Base-by-base conservation (phyloP, 1,140 invertebrate species). In the Drosophila setifemur region DNA sequence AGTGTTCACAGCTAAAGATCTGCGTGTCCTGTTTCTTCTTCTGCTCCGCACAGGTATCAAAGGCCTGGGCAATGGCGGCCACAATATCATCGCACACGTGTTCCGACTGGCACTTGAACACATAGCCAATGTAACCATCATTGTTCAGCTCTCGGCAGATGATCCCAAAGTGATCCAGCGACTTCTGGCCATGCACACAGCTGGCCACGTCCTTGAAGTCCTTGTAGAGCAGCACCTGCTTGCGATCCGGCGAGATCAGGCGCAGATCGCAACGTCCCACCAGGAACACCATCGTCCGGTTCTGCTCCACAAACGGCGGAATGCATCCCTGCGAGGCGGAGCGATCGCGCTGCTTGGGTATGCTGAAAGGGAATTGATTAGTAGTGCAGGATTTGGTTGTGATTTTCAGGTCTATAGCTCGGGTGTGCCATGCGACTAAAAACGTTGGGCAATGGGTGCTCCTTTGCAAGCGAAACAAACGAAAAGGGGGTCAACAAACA, bases 141-240 rank as follows among this genome's bases (percentile, higher is more conserved):
- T 86, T 91, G 31, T 89, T 85, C 7, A 88, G 66, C 86, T 98
- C 97, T 12, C 94, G 92, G 67, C 96, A 97, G 29, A 98, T 97
- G 77, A 99, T 97, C 0, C 97, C 97, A 91, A 98, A 98, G 85
- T 98, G 96, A 57, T 98, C 97, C 16, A 93, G 91, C 76, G 95
- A 94, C 58, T 93, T 92, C 4, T 95, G 90, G 0, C 98, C 98
- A 82, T 96, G 95, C n/a, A 96, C 95, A 74, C 96, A 97, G 66
- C 95, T 96, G 1, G 96, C 95, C 25, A 98, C 95, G 85, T 98
- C 97, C 78, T 94, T 95, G 57, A 98, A 94, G 21, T 95, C 94
- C 73, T 97, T 95, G 83, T 97, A 95, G 2, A 98, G 92, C 14
- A 98, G 92, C 12, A 97, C 94, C 79, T 96, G 95, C 88, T 98